Conservation (phyloP, 2,888 invertebrate genomes). For the Chaitophorus viminalis region DNA sequence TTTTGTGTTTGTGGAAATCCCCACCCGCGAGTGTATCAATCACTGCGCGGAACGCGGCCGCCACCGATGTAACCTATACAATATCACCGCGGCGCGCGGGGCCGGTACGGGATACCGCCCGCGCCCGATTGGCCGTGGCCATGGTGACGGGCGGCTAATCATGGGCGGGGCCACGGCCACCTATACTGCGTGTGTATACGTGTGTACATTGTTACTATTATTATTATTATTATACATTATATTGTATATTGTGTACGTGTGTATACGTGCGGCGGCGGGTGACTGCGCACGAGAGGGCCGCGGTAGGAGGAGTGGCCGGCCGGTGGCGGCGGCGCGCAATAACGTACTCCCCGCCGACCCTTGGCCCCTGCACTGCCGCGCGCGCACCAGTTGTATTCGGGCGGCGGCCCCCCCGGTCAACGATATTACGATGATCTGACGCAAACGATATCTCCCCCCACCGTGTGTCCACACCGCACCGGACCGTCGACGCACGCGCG, state of each 20-base stretch:
- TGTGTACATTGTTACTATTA: too few species aligned
- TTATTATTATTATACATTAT: too few species aligned
- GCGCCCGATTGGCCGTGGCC: conserved; percentile 67
- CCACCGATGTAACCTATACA: conserved; percentile 54
- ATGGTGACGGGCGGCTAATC: conserved; percentile 68
- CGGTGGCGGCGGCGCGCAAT: background rate
- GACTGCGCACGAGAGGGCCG: too few species aligned
- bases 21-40: conserved; percentile 58
- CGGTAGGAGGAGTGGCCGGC: background rate
- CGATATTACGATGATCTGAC: conserved; percentile 60
- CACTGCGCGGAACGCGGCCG: conserved; percentile 47
- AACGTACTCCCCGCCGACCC: too few species aligned
- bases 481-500: background rate
- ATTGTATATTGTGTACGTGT: too few species aligned
- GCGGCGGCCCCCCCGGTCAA: too few species aligned
- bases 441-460: conserved; percentile 57
- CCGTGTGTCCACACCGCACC: background rate
- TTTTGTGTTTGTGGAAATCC: conserved; percentile 59
- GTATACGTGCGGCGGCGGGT: background rate
- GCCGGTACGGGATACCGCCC: conserved; percentile 63
- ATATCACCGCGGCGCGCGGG: too few species aligned
- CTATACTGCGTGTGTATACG: too few species aligned
- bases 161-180: conserved; percentile 63
- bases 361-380: too few species aligned
- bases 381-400: conserved; percentile 52